Evolutionary conservation across 2,888 invertebrate genomes (phyloP).

Genomic region (Drosophila nr. fundita): DNA sequence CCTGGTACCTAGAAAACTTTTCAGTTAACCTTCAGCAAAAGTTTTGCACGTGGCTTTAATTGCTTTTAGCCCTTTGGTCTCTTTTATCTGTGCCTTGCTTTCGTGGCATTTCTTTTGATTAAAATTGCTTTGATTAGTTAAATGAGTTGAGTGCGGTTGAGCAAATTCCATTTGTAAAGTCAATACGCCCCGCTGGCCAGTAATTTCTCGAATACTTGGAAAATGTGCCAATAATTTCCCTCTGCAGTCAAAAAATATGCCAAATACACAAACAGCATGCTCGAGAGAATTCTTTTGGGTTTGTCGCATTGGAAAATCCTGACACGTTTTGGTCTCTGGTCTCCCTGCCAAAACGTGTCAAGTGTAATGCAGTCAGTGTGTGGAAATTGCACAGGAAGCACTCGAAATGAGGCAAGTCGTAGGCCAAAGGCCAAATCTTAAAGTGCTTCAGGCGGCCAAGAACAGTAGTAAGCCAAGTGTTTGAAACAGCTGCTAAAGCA

Average conservation of each 20-base stretch:
- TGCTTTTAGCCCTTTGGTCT: constrained; percentile 57
- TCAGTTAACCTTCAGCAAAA: constrained; percentile 62
- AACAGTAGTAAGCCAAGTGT: constrained; percentile 27
- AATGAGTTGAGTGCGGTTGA: constrained; percentile 60
- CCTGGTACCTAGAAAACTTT: constrained; percentile 57
- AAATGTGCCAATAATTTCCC: constrained; percentile 61
- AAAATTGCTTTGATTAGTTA: constrained; percentile 78
- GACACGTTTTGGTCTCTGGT: constrained; percentile 33
- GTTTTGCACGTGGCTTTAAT: constrained; percentile 79
- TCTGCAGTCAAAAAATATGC: constrained; percentile 65
- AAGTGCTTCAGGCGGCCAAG: constrained; percentile 18
- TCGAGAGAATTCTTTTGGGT: constrained; percentile 10
- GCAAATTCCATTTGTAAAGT: constrained; percentile 58
- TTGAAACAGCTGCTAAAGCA: constrained; percentile 5
- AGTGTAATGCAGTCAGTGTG: constrained; percentile 73
- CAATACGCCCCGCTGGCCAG: constrained; percentile 46
- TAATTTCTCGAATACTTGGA: constrained; percentile 1
- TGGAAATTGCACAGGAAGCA: constrained; percentile 44
- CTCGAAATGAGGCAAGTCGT: constrained; percentile 36
- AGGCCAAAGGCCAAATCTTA: constrained; percentile 29
- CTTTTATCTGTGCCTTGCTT: constrained; percentile 16
- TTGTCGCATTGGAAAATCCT: constrained; percentile 35
- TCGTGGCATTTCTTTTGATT: constrained; percentile 62
- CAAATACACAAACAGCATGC: constrained; percentile 43
- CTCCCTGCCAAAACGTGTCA: constrained; percentile 64